phyloP scores from a whole-genome alignment of 2,113 vertebrate species.

The Meleagris gallopavo region DNA sequence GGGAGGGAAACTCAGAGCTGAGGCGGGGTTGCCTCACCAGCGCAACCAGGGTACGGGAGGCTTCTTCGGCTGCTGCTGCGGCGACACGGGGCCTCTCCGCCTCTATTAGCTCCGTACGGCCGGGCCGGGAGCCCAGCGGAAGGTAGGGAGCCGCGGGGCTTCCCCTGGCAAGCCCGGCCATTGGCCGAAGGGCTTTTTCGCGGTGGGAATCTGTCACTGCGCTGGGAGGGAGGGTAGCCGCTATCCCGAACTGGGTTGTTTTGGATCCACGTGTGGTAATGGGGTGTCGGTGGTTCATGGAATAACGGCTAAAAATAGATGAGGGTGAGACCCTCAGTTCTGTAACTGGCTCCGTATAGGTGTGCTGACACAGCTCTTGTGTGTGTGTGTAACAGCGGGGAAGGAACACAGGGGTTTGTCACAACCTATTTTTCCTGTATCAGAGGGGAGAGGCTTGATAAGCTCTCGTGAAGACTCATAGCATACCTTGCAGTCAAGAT shows the following conservation, averaged over 20 bases:
- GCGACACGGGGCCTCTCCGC: too few species aligned
- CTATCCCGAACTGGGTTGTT: rapidly evolving
- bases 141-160: background rate
- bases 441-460: background rate
- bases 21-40: rapidly evolving
- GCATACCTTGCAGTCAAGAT: background rate
- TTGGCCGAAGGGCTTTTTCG: too few species aligned
- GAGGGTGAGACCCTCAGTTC: rapidly evolving
- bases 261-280: background rate
- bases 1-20: background rate
- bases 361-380: background rate
- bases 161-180: rapidly evolving
- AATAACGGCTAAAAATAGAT: background rate
- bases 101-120: too few species aligned
- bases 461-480: background rate
- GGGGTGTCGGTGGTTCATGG: background rate
- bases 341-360: rapidly evolving
- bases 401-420: rapidly evolving
- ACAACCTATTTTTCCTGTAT: background rate
- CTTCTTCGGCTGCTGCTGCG: background rate
- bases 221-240: background rate
- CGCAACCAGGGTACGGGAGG: background rate
- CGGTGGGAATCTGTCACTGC: background rate
- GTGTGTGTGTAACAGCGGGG: rapidly evolving
- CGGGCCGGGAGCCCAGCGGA: background rate